Conservation (phyloP, 1,140 invertebrate genomes). For the Notospermus geniculatus region DNA sequence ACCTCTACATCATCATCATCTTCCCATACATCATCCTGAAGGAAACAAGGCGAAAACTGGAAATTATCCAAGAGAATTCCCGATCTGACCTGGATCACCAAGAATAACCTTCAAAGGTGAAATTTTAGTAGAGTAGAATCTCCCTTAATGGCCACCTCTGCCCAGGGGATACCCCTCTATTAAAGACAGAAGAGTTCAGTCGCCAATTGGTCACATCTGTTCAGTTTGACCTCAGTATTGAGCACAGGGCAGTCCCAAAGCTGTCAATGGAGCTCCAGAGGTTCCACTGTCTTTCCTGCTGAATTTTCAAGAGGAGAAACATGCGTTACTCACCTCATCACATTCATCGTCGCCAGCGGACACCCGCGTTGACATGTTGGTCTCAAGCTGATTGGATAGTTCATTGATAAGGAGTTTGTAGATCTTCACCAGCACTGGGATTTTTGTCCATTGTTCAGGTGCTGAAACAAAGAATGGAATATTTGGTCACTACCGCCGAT, state of each 20-base stretch:
- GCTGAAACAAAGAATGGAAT: conserved; percentile 31
- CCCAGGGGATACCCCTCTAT: too few relatives aligned
- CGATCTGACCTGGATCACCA: not conserved
- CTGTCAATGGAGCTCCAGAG: not conserved
- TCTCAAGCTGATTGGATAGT: conserved; percentile 59
- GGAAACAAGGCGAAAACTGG: not conserved
- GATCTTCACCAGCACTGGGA: conserved; percentile 64
- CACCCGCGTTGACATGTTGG: conserved; percentile 39
- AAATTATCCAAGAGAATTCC: not conserved
- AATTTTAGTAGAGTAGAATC: not conserved
- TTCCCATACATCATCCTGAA: conserved; percentile 37
- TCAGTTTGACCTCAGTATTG: not conserved
- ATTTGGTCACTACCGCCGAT: not conserved
- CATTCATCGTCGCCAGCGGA: conserved; percentile 32
- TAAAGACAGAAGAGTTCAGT: too few relatives aligned
- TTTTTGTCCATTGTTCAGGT: conserved; percentile 60
- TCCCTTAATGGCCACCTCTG: too few relatives aligned
- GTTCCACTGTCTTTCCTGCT: not conserved
- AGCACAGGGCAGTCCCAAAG: not conserved
- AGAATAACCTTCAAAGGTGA: not conserved
- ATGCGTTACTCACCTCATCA: conserved; percentile 27
- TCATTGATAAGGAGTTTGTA: conserved; percentile 65
- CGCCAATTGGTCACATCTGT: too few relatives aligned
- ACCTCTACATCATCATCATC: conserved; percentile 47
- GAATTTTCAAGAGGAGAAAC: not conserved